Percentiles rank a stretch among this genome's conserved stretches.
Conservation (phyloP, 2,888 invertebrate genomes). For the Chydorus sphaericus region DNA sequence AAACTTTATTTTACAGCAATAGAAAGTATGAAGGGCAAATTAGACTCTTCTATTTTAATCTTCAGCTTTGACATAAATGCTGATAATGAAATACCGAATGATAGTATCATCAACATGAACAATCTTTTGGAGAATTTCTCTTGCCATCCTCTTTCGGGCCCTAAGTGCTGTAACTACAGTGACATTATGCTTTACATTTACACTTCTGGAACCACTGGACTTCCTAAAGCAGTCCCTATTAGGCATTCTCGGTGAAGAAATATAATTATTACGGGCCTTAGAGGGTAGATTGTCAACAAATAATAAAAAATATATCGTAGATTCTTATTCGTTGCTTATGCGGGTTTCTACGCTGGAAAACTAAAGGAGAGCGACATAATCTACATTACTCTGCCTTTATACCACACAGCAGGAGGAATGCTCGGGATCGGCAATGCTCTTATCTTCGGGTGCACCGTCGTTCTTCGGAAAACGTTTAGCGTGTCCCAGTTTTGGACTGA, state of each 20-base stretch:
- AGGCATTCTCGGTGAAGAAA: constrained; percentile 15
- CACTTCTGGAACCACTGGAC: constrained; percentile 95
- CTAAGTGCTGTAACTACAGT: constrained; percentile 46
- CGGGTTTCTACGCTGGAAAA: constrained; percentile 51
- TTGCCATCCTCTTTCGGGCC: constrained; percentile 35
- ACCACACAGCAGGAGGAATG: constrained; percentile 91
- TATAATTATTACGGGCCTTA: no score
- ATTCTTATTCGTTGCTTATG: constrained; percentile 35
- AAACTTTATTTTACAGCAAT: constrained; percentile 40
- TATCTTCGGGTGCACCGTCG: constrained; percentile 67
- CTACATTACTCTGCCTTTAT: constrained; percentile 84
- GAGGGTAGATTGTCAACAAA: no score
- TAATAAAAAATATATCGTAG: no score
- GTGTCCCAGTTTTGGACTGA: constrained; percentile 86
- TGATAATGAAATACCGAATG: constrained; percentile 20
- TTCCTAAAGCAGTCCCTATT: constrained; percentile 36
- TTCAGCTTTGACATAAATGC: constrained; percentile 36
- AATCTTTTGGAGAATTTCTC: constrained; percentile 42
- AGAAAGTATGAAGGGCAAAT: constrained; percentile 48
- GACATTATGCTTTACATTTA: constrained; percentile 85
- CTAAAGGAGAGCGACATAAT: constrained; percentile 56
- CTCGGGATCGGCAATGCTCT: constrained; percentile 66
- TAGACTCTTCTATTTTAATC: constrained; percentile 49
- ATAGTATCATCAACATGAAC: constrained; percentile 45
- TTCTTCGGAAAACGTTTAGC: constrained; percentile 80